Conservation (phyloP, 2,888 invertebrate species). For the Lysandra coridon region DNA sequence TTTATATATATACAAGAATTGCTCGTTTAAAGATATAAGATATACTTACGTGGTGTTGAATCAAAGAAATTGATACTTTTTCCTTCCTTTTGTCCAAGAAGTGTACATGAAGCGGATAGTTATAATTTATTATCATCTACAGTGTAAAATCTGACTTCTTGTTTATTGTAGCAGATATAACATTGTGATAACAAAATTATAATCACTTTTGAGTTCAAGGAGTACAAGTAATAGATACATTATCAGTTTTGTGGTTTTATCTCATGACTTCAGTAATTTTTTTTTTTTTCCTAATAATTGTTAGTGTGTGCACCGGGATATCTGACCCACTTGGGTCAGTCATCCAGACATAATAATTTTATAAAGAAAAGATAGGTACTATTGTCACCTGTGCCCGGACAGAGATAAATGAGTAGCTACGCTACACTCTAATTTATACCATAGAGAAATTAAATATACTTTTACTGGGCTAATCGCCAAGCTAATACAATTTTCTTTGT, state of each 20-base stretch:
- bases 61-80: not conserved
- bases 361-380: no score
- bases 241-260: slow-evolving; percentile 10
- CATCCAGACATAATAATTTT: no score
- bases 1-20: no score
- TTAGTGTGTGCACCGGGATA: no score
- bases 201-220: slow-evolving; percentile 20
- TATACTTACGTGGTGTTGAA: not conserved
- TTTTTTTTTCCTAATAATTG: not conserved
- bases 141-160: not conserved
- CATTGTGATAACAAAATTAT: slow-evolving; percentile 6
- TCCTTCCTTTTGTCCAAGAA: not conserved
- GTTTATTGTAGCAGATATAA: slow-evolving; percentile 2
- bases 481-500: no score
- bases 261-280: not conserved
- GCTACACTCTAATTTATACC: no score
- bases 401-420: no score
- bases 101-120: not conserved
- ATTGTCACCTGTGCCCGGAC: no score
- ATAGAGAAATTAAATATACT: no score
- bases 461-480: no score
- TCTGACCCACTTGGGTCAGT: no score
- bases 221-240: slow-evolving; percentile 28
- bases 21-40: no score
- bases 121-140: not conserved